These are phyloP conservation scores for Caenorhabditis doughertyi DNA, from an alignment of 2,888 invertebrate genomes.

Conservation along the genomic window DNA sequence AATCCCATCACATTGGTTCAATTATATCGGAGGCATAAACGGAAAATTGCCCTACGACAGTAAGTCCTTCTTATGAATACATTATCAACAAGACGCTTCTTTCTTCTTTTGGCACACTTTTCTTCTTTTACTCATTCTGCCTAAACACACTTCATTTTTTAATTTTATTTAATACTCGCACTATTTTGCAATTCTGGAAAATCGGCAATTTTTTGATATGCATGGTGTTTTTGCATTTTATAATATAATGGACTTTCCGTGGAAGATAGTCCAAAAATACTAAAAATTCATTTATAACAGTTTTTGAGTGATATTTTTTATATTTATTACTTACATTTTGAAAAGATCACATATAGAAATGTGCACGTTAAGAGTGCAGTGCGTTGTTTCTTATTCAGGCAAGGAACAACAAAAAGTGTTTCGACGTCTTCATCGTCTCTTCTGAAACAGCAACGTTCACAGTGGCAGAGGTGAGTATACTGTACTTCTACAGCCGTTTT, in stretches of 20 bases:
- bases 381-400: conserved; percentile 69
- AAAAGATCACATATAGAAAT: too few relatives aligned
- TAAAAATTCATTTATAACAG: conserved; percentile 12
- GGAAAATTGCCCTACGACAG: conserved; percentile 81
- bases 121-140: conserved; percentile 37
- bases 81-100: conserved; percentile 12
- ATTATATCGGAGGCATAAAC: conserved; percentile 80
- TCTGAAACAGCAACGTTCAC: conserved; percentile 73
- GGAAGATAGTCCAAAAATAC: background rate
- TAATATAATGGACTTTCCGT: background rate
- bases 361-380: conserved; percentile 63
- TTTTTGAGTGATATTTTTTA: conserved; percentile 17
- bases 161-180: conserved; percentile 26
- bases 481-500: conserved; percentile 33
- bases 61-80: conserved; percentile 58
- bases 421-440: conserved; percentile 67
- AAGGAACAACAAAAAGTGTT: conserved; percentile 71
- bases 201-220: conserved; percentile 34
- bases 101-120: conserved; percentile 41
- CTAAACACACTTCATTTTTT: conserved; percentile 31
- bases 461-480: conserved; percentile 78
- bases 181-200: conserved; percentile 12
- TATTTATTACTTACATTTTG: background rate
- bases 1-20: conserved; percentile 82
- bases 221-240: conserved; percentile 57